Percentiles rank a stretch among this genome's conserved stretches.
phyloP scores from a whole-genome alignment of 2,797 vertebrate genomes.

The Hyperoplus lanceolatus region DNA sequence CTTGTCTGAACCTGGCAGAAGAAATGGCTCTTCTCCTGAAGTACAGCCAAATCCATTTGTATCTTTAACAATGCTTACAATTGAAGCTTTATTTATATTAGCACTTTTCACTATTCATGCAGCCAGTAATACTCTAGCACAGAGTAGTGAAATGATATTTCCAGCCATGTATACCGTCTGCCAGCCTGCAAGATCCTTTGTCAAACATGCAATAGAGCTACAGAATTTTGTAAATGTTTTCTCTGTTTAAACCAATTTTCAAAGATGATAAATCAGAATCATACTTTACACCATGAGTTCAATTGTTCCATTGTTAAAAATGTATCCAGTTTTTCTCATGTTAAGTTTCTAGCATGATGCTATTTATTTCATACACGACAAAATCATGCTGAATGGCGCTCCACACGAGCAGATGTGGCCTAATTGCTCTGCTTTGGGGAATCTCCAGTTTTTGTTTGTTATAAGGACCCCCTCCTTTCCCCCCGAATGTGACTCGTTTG shows the following conservation, averaged over 20 bases:
- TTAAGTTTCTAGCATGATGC: slow-evolving; percentile 6
- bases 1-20: background rate
- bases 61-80: background rate
- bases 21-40: background rate
- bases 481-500: slow-evolving; percentile 12
- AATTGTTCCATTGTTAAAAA: slow-evolving; percentile 8
- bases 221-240: slow-evolving; percentile 28
- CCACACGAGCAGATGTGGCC: background rate
- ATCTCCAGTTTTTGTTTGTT: slow-evolving; percentile 6
- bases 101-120: background rate
- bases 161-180: too few species aligned
- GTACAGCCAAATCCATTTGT: slow-evolving; percentile 1
- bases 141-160: slow-evolving; percentile 2
- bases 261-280: slow-evolving; percentile 33
- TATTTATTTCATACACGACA: slow-evolving; percentile 15
- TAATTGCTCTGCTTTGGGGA: background rate
- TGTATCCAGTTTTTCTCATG: slow-evolving; percentile 20
- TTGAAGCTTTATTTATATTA: background rate
- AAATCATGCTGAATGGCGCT: slow-evolving; percentile 2
- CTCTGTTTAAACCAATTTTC: slow-evolving; percentile 21
- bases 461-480: background rate
- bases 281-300: slow-evolving; percentile 21
- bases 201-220: slow-evolving; percentile 13
- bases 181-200: too few species aligned
- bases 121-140: background rate